Percentiles rank a stretch among this genome's conserved stretches.
Conservation (phyloP, 1,140 invertebrate genomes). For the Lasioglossum baleicum region DNA sequence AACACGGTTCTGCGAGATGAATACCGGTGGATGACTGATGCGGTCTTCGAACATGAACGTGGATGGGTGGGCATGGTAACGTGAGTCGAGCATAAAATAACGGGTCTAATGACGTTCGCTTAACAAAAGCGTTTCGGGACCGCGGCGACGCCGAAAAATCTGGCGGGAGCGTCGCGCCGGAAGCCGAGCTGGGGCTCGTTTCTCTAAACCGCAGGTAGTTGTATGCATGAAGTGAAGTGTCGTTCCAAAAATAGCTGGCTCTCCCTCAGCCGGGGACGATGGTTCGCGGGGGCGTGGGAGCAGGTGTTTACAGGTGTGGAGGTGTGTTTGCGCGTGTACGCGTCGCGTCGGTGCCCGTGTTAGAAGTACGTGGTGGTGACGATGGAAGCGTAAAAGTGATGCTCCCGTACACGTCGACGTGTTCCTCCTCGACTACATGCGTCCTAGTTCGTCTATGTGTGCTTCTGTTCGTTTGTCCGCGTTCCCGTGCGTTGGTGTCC, state of each 20-base stretch:
- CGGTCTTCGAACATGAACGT: not conserved
- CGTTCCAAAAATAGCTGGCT: conserved; percentile 35
- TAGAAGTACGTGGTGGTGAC: conserved; percentile 23
- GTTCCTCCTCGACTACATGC: not conserved
- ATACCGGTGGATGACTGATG: not conserved
- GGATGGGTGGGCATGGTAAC: not conserved
- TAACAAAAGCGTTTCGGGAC: conserved; percentile 9
- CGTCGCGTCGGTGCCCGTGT: conserved; percentile 19
- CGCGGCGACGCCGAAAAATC: conserved; percentile 20
- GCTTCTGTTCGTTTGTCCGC: conserved; percentile 6
- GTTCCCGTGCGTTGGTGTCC: not conserved
- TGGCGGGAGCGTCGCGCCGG: not conserved
- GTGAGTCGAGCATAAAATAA: conserved; percentile 23
- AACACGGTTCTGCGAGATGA: not conserved
- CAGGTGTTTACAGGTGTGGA: not conserved
- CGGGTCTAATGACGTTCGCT: conserved; percentile 9
- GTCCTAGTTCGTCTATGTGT: not conserved
- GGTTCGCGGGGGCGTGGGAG: not conserved
- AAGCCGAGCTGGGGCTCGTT: conserved; percentile 9
- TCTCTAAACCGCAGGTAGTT: conserved; percentile 19
- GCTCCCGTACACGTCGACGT: not conserved
- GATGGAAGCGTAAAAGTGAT: conserved; percentile 39
- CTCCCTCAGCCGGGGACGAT: conserved; percentile 12
- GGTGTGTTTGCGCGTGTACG: not conserved
- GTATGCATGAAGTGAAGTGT: conserved; percentile 21